Evolutionary conservation across 2,113 vertebrate genomes (phyloP), one percentile per base, ranked within the genome.

Genomic region (Etheostoma spectabile): DNA sequence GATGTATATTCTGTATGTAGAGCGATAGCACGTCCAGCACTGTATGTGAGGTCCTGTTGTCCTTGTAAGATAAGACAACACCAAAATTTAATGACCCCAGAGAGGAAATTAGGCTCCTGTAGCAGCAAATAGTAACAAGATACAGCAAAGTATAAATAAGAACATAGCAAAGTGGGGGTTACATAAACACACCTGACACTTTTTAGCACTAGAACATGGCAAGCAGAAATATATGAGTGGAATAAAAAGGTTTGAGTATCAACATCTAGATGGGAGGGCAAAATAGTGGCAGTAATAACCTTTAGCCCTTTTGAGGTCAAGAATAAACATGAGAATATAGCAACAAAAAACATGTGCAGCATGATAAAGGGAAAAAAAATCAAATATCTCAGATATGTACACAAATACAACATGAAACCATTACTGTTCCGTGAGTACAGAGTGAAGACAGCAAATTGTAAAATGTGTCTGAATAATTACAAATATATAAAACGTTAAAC

Each of bases 21-120:
- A 51, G 63, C 73, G 74, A 90, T 84, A 6, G 77, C 61, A 8
- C 16, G 60, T 55, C 72, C 68, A 18, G 75, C 57, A 0, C 83
- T 55, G 75, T 42, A 64, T 72, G 88, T 84, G 86, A 77, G 88
- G 90, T 86, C 86, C 62, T 82, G 84, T 84, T 88, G 89, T 70
- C 68, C 77, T 89, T 87, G 77, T 86, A 85, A 91, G 76, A 86
- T 78, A 88, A 92, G 85, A 82, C 83, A 87, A 88, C 62, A 27
- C 33, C 0, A 66, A 73, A 73, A 52, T 71, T 59, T 79, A 83
- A 84, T 56, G 84, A 81, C 45, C 83, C 77, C 71, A 2, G 38
- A 69, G 80, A 85, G 80, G 77, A 88, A 88, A 86, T 85, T 33
- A 79, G 62, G 67, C 49, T 4, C 5, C 66, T 52, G 82, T 30